Conservation (phyloP, 2,797 vertebrate species). For the Ambastaia sidthimunki region DNA sequence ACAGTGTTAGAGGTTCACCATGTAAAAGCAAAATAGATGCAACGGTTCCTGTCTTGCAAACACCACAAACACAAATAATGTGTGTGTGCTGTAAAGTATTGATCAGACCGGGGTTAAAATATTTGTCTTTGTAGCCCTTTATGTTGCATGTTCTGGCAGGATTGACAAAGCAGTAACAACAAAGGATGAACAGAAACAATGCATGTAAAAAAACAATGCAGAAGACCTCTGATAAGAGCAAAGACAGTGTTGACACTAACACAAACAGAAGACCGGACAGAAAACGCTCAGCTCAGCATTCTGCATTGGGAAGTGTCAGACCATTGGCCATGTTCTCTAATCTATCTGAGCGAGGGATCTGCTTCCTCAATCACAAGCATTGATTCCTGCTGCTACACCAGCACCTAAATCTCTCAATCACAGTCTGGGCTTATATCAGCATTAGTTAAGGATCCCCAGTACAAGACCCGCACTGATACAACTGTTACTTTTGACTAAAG, state of each 20-base stretch:
- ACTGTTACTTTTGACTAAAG: conserved; percentile 19
- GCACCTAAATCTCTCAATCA: conserved; percentile 60
- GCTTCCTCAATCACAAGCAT: conserved; percentile 59
- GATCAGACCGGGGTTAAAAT: background rate
- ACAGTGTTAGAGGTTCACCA: no score
- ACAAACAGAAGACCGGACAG: conserved; percentile 17
- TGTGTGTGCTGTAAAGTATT: background rate
- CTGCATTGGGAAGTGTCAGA: conserved; percentile 4
- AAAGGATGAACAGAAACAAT: background rate
- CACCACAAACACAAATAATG: no score
- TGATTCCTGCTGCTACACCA: conserved; percentile 61
- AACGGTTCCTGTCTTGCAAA: no score
- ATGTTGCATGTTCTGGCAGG: background rate
- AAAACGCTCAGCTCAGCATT: conserved; percentile 22
- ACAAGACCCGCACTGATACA: conserved; percentile 60
- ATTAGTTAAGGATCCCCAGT: conserved; percentile 61
- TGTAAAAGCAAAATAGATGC: no score
- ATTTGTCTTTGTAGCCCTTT: background rate
- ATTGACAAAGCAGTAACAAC: background rate
- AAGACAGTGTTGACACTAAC: conserved; percentile 13
- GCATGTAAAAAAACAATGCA: conserved; percentile 2
- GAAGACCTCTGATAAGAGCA: conserved; percentile 2
- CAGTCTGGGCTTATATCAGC: conserved; percentile 64
- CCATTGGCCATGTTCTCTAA: conserved; percentile 29
- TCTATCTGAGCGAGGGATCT: conserved; percentile 36